Base-by-base conservation (phyloP, 2,113 vertebrate genomes). In the Brachypodius melanocephalos region DNA sequence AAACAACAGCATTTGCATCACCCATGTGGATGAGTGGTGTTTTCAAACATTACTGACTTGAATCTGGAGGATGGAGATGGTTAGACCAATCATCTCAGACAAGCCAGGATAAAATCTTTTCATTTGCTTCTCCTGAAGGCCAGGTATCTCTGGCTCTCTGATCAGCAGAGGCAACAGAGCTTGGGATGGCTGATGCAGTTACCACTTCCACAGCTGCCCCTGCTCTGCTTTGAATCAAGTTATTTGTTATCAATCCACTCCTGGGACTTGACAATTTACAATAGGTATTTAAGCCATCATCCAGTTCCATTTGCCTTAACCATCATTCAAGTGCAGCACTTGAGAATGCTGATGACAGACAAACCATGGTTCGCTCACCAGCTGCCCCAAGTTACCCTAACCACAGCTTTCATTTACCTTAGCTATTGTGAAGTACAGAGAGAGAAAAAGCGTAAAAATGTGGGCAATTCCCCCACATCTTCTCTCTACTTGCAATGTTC, bases 291-390 rank as follows among this genome's bases (percentile, higher is more conserved):
- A 85, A 91, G 49, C 42, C 48, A 59, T 52, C 49, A 51, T 36
- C 69, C 10, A 2, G 61, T 26, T 85, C 81, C 2, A 2, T 55
- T 8, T 87, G 66, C 69, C 62, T 88, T 49, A 82, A 68, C 49
- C 88, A 82, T 68, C 45, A 49, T 38, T 89, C 77, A 75, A 93
- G 85, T 72, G 32, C 22, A 65, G 69, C 62, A 93, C 74, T 93
- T 85, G n/a, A 79, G 54, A 81, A 76, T 12, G 9, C n/a, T 17
- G 49, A 88, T 59, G 81, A 95, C 80, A 89, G 87, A 93, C 45
- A 82, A 91, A 55, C 55, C 26, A 28, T 1, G 14, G 82, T 42
- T 49, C 3, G 4, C 59, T 84, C 43, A 52, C 19, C 2, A 2
- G 34, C 86, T 83, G 19, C 46, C 49, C 45, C 32, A 26, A 73